phyloP scores from a whole-genome alignment of 2,888 invertebrate species.

The Rosalia funebris region DNA sequence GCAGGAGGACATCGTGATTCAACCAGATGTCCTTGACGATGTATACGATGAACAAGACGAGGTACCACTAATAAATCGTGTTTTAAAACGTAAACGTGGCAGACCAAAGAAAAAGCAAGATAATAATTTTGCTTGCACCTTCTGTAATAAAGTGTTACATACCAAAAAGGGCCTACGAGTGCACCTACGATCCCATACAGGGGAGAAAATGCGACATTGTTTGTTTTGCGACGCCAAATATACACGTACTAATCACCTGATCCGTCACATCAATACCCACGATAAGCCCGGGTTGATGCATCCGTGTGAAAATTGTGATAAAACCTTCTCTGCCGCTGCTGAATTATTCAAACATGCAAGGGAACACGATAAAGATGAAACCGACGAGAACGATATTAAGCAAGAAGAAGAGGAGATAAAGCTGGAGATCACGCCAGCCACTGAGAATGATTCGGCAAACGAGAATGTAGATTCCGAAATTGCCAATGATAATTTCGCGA shows the following conservation, averaged over 20 bases:
- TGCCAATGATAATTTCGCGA: conserved; percentile 40
- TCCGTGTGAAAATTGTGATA: conserved; percentile 45
- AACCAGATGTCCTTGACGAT: conserved; percentile 49
- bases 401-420: conserved; percentile 25
- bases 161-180: conserved; percentile 57
- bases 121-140: conserved; percentile 53
- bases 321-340: conserved; percentile 39
- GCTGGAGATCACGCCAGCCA: conserved; percentile 9
- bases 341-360: conserved; percentile 47
- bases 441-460: background rate
- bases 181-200: conserved; percentile 58
- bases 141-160: conserved; percentile 57
- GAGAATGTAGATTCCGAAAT: conserved; percentile 3
- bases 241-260: conserved; percentile 57
- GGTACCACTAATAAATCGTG: conserved; percentile 43
- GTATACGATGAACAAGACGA: conserved; percentile 49
- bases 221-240: conserved; percentile 58
- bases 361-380: conserved; percentile 39
- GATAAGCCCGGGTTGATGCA: conserved; percentile 47
- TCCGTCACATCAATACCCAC: conserved; percentile 58
- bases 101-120: conserved; percentile 41
- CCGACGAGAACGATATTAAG: conserved; percentile 25
- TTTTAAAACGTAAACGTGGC: conserved; percentile 40
- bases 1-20: conserved; percentile 52
- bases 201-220: conserved; percentile 58